phyloP scores from a whole-genome alignment of 2,113 vertebrate genomes.

The Silurus meridionalis region DNA sequence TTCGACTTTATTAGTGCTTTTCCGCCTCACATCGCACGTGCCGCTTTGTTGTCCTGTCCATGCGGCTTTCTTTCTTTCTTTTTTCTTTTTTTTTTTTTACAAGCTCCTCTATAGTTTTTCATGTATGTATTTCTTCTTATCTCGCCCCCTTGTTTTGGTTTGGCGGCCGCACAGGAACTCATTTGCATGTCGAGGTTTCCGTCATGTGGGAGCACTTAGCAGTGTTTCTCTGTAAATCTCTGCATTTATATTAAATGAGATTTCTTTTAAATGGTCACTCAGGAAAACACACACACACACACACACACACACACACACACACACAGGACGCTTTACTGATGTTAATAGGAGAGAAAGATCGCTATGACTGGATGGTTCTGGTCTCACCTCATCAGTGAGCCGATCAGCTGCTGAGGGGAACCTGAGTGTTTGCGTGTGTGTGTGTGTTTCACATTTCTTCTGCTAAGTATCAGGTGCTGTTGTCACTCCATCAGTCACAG shows the following conservation, averaged over 20 bases:
- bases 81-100: conserved; percentile 11
- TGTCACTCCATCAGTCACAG: conserved; percentile 62
- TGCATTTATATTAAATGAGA: neutral
- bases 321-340: neutral
- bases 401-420: conserved; percentile 58
- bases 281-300: neutral
- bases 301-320: neutral
- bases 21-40: conserved; percentile 31
- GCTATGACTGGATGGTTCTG: conserved; percentile 58
- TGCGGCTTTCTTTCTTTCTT: neutral
- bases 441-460: conserved; percentile 52
- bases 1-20: conserved; percentile 32
- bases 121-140: conserved; percentile 17
- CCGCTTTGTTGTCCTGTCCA: conserved; percentile 8
- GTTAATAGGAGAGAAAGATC: conserved; percentile 69
- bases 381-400: conserved; percentile 68
- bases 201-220: neutral
- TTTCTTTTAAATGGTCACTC: neutral
- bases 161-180: neutral
- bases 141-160: conserved; percentile 19
- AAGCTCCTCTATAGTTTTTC: conserved; percentile 19
- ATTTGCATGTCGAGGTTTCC: neutral
- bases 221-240: neutral
- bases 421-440: conserved; percentile 18
- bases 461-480: conserved; percentile 73